phyloP scores from a whole-genome alignment of 2,888 invertebrate genomes.

The Mythimna lalbum region DNA sequence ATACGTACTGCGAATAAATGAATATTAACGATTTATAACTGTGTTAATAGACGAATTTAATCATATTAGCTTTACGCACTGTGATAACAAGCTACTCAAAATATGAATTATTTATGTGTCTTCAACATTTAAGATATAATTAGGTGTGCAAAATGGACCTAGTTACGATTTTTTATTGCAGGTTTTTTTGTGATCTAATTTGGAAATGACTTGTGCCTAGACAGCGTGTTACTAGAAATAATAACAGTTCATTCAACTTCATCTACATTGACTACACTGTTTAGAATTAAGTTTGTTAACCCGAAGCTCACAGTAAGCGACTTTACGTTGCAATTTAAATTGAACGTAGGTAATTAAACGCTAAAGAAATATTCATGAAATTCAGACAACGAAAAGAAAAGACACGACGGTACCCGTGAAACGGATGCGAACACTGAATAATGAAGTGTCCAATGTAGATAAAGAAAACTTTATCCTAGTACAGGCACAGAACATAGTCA shows the following conservation, averaged over 20 bases:
- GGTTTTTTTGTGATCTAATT: constrained; percentile 49
- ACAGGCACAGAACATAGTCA: no score
- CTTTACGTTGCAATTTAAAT: constrained; percentile 28
- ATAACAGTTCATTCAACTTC: constrained; percentile 66
- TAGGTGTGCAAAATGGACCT: constrained; percentile 37
- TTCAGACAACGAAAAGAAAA: not conserved
- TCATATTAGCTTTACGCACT: constrained; percentile 23
- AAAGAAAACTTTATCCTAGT: no score
- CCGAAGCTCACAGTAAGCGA: constrained; percentile 25
- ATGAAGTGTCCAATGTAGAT: constrained; percentile 6
- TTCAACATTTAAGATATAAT: constrained; percentile 45
- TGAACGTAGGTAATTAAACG: constrained; percentile 2
- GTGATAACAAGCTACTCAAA: constrained; percentile 14
- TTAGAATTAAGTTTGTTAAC: constrained; percentile 59
- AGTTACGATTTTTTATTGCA: constrained; percentile 53
- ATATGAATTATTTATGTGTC: constrained; percentile 53
- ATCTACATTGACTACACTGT: constrained; percentile 22
- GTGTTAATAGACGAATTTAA: constrained; percentile 36
- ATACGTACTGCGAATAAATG: constrained; percentile 31
- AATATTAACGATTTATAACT: constrained; percentile 52
- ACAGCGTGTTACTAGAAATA: constrained; percentile 51
- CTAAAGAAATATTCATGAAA: constrained; percentile 4
- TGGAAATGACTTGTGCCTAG: constrained; percentile 49
- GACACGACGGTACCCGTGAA: not conserved
- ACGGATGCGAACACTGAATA: constrained; percentile 15